Base-by-base conservation (phyloP, 2,888 invertebrate species). In the Drosophila paracracens region DNA sequence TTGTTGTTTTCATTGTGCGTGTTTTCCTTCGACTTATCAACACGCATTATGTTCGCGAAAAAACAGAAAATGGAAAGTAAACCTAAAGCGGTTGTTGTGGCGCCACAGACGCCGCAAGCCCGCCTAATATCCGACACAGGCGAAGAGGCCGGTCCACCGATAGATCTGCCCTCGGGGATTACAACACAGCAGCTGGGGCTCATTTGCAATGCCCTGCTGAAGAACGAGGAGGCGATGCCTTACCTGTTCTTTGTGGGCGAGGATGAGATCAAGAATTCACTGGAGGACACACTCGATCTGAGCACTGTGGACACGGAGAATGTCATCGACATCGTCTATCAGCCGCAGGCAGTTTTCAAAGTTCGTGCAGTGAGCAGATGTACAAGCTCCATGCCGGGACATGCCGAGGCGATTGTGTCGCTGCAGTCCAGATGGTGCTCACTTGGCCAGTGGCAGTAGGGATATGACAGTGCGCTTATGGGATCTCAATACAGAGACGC, bases 391-490 rank as follows among this genome's bases (percentile, higher is more conserved):
- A 95, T 99, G 93, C 97, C 97, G 63, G 99, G 99, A 0, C 93
- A 93, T 82, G 98, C 98, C 21, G 99, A 99, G 94, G 98, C 99
- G 29, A 98, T 99, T 0, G 97, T 99, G 86, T 97, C 98, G 2
- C 96, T 98, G 2, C 96, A 99, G 99, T 93, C 99, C 99, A 0
- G 96, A 98, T 93, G 99, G 99, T n/a, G 95, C 96, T 86, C 95
- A 96, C 92, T 94, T 99, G 82, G 99, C 99, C 0, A 99, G 98
- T 94, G 99, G 99, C 29, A 99, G 99, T 6, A 99, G 99, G 2
- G 99, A 99, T 92, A 98, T 97, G 5, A 99, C 99, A 7, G 98
- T 99, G 0, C 94, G 99, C 78, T 97, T 99, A 91, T 99, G 99
- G 99, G 99, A 99, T 94, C 94, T 99, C 27, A 95, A 95, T 74